Evolutionary conservation across 2,888 invertebrate species (phyloP).

Genomic region (Pachliopta kotzebuea): DNA sequence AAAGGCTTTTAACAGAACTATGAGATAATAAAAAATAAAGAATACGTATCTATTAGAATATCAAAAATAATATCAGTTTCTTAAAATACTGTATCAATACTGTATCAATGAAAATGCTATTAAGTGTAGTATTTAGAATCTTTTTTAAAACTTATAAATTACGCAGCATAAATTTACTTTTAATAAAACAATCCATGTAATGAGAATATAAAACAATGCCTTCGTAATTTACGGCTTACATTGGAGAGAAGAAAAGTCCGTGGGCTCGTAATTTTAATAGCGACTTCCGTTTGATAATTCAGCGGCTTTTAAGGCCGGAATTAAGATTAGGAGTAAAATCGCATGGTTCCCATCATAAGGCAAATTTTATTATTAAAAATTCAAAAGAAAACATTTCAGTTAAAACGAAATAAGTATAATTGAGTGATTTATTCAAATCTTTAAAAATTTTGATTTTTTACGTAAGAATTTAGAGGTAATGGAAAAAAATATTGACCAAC

Average conservation of each 20-base stretch:
- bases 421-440: neutral
- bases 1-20: no score
- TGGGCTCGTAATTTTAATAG: conserved; percentile 49
- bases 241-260: conserved; percentile 44
- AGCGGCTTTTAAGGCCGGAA: conserved; percentile 54
- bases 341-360: conserved; percentile 36
- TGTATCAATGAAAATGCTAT: no score
- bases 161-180: conserved; percentile 42
- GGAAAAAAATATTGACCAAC: no score
- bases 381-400: neutral
- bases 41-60: no score
- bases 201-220: conserved; percentile 70
- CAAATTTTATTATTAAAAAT: conserved; percentile 36
- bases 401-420: neutral
- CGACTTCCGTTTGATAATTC: conserved; percentile 54
- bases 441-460: no score
- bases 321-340: conserved; percentile 57
- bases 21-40: no score
- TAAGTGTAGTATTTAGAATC: no score
- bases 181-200: conserved; percentile 68
- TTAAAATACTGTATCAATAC: no score
- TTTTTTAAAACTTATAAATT: neutral
- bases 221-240: conserved; percentile 62
- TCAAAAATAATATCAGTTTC: no score
- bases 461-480: no score